Percentiles rank a stretch among this genome's conserved stretches.
phyloP scores from a whole-genome alignment of 2,888 invertebrate species.

The Plutella xylostella region DNA sequence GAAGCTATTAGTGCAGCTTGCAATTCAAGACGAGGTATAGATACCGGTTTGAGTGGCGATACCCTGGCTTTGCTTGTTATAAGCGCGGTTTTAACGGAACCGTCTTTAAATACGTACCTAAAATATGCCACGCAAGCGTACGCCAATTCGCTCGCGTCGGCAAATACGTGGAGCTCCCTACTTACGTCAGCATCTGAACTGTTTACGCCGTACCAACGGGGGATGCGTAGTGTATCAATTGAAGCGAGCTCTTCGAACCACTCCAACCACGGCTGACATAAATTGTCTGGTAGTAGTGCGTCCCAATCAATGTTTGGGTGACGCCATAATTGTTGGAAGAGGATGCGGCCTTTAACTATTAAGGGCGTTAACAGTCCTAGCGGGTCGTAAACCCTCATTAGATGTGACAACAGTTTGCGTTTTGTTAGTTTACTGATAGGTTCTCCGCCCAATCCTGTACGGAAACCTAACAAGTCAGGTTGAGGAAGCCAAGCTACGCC shows the following conservation, averaged over 20 bases:
- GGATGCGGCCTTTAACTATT: background rate
- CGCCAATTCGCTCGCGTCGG: background rate
- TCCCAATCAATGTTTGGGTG: background rate
- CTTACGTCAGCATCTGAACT: background rate
- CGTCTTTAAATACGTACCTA: background rate
- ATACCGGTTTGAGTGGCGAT: background rate
- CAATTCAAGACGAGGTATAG: background rate
- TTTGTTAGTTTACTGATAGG: background rate
- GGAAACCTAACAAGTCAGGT: background rate
- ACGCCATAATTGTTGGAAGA: background rate
- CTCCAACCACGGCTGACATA: background rate
- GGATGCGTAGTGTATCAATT: background rate
- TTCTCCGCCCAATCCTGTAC: background rate
- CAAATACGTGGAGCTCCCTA: background rate
- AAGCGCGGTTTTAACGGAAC: background rate
- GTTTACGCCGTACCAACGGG: background rate
- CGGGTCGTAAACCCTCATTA: background rate
- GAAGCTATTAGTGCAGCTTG: background rate
- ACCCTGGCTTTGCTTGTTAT: constrained; percentile 9
- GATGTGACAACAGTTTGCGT: background rate
- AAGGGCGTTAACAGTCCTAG: background rate
- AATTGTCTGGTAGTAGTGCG: background rate
- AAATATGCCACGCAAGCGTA: background rate
- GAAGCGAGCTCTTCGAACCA: background rate
- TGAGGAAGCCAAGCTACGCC: background rate